Evolutionary conservation across 2,797 vertebrate species (phyloP), one percentile per base, ranked within the genome.

Genomic region (Hephaestus fuliginosus): DNA sequence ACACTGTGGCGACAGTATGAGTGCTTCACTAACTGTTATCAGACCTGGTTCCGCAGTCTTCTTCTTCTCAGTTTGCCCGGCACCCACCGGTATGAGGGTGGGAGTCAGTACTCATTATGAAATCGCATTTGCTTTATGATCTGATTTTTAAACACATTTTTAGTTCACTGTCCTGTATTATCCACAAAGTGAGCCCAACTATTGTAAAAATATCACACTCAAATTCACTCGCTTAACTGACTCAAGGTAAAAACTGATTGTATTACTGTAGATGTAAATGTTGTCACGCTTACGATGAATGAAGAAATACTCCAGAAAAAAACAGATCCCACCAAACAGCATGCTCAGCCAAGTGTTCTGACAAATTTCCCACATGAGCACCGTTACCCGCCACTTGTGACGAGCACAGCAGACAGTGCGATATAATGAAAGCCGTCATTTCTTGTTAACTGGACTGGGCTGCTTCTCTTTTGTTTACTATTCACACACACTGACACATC

Each of bases 401-500:
- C 0, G 2, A 48, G 5, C 43, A 28, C 41, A 61, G 14, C 30
- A 60, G 7, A n/a, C 30, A 33, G 30, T 33, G 33, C 44, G 46
- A 5, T 7, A 7, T 20, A 43, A 12, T 0, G 4, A 13, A 46
- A 66, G 51, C 28, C 13, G 25, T 70, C 52, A 72, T 83, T 88
- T 88, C 79, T 86, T 57, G 58, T 72, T 77, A 84, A 81, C 55
- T 39, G 63, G 74, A 68, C 69, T 36, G 58, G n/a, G 30, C 33
- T 43, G 44, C 41, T 76, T 69, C 61, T 46, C 60, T 60, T 82
- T 80, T 91, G 76, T 91, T 90, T 87, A 89, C 69, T 80, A 55
- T 82, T 81, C 55, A 60, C 69, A 83, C 62, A 78, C 64, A 72
- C n/a, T 66, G 61, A 86, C 66, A 56, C 82, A 81, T 87, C 61